Conservation (phyloP, 2,113 vertebrate genomes). For the Stercorarius parasiticus region DNA sequence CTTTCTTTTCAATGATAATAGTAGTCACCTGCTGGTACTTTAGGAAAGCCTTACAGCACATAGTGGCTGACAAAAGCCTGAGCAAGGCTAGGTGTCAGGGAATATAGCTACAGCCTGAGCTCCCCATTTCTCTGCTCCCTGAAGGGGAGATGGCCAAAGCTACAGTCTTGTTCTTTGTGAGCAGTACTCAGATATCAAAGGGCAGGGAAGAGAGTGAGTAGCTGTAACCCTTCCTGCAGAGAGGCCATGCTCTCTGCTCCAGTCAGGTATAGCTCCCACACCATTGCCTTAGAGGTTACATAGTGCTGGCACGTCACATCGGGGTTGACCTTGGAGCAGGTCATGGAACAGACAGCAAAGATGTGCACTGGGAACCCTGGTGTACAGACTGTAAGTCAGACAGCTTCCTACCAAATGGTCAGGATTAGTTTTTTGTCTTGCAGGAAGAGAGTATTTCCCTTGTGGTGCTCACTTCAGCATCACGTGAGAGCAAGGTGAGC, state of each 20-base stretch:
- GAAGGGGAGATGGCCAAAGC: background rate
- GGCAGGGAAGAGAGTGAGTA: background rate
- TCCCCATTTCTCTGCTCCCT: background rate
- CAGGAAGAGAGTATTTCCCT: background rate
- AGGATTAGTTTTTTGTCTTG: background rate
- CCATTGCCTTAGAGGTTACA: background rate
- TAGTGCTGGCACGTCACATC: rapidly evolving
- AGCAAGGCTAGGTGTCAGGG: background rate
- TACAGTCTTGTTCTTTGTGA: background rate
- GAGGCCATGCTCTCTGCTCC: background rate
- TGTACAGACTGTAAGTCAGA: too few relatives aligned
- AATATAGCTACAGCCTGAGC: background rate
- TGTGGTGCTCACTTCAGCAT: background rate
- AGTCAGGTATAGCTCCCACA: background rate
- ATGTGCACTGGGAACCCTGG: background rate
- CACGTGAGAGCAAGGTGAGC: background rate
- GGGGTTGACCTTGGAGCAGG: background rate
- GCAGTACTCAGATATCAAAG: background rate
- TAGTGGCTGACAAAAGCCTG: background rate
- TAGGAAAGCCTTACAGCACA: background rate
- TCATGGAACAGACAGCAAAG: background rate
- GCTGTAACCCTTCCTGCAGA: background rate
- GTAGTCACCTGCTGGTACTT: background rate
- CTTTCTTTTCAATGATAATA: background rate
- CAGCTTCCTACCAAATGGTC: background rate